These are phyloP conservation scores for Rhea pennata DNA, from an alignment of 2,113 vertebrate genomes.

Conservation along the genomic window DNA sequence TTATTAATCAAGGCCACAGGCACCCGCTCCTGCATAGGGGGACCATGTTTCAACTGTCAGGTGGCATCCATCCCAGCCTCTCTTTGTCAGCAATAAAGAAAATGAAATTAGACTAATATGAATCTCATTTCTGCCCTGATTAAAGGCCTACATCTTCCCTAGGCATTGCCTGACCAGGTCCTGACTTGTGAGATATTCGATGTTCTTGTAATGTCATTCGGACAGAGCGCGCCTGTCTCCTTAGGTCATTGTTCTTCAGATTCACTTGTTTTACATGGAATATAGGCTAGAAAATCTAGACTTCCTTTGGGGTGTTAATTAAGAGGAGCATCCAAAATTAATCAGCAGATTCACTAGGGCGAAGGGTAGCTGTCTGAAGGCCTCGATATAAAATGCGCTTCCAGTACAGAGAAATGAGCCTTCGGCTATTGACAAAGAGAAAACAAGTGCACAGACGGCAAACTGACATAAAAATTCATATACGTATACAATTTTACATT, in stretches of 20 bases:
- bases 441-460: constrained; percentile 93
- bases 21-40: constrained; percentile 75
- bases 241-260: constrained; percentile 92
- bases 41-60: constrained; percentile 91
- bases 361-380: constrained; percentile 98
- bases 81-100: constrained; percentile 86
- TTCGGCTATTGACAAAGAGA: constrained; percentile 91
- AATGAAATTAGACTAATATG: constrained; percentile 96
- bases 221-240: constrained; percentile 89
- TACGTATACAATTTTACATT: constrained; percentile 95
- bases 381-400: constrained; percentile 86
- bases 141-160: constrained; percentile 91
- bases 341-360: constrained; percentile 98
- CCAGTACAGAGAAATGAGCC: constrained; percentile 88
- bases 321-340: constrained; percentile 98
- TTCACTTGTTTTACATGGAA: constrained; percentile 85
- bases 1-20: constrained; percentile 89
- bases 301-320: constrained; percentile 99
- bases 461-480: constrained; percentile 99
- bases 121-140: constrained; percentile 91
- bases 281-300: constrained; percentile 89
- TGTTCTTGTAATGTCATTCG: constrained; percentile 92
- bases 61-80: constrained; percentile 87
- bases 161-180: constrained; percentile 89
- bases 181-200: constrained; percentile 84